Base-by-base conservation (phyloP, 1,140 invertebrate species). In the Asbolus verrucosus region DNA sequence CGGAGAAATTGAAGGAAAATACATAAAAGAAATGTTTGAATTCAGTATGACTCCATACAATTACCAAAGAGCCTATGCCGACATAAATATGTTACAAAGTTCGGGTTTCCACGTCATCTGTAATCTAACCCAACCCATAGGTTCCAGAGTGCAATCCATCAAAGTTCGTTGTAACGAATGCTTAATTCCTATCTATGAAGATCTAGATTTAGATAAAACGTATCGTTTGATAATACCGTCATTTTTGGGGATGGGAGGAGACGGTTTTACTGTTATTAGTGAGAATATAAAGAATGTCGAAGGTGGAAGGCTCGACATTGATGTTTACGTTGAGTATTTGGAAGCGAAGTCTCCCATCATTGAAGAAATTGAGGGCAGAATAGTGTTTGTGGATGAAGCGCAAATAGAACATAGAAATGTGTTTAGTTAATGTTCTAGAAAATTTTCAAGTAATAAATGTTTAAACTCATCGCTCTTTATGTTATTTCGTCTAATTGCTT, bases 241-340 rank as follows among this genome's bases (percentile, higher is more conserved):
- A 59, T 94, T 89, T 75, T 78, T 93, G 5, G 83, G 87, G 79
- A 82, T 1, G 61, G 91, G 91, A 5, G 91, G 91, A 9, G 91
- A 92, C 73, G 88, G 71, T 30, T 80, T 80, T 73, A 76, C 79
- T 36, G 84, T 86, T 3, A 69, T 81, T 16, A 31, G 59, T 13
- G 70, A 79, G 1, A 75, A 79, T 71, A 16, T 79, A 6, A 70
- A 69, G 19, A 78, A 79, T 67, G 6, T 63, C 6, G 36, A 54
- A 33, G 67, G 73, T 6, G 79, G 79, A 6, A 41, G 9, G 19
- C 6, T 72, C 0, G 78, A 79, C 41, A 67, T 76, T 1, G 78
- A 79, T 43, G 65, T 75, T 16, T 72, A 82, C 13, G 77, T 75
- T 36, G 68, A 77, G 2, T 84, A 82, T 67, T 78, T 84, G 39